phyloP scores from a whole-genome alignment of 2,113 vertebrate genomes.

The Rousettus leschenaultii region DNA sequence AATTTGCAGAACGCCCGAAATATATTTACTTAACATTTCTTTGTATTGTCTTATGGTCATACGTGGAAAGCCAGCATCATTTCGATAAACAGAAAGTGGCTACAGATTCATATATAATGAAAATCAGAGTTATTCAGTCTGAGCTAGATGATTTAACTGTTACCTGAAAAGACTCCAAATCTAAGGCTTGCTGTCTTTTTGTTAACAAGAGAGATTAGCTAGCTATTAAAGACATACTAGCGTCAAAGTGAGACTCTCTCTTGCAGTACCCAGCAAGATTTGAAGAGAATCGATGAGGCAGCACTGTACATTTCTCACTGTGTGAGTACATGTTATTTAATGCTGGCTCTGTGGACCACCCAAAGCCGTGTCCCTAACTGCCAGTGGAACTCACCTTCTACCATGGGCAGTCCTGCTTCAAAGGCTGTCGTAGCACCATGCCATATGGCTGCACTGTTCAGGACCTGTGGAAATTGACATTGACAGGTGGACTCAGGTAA shows the following conservation, averaged over 20 bases:
- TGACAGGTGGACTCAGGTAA: conserved; percentile 55
- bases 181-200: background rate
- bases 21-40: background rate
- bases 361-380: background rate
- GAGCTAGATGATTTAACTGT: background rate
- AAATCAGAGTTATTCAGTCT: background rate
- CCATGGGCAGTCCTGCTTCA: background rate
- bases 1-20: background rate
- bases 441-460: background rate
- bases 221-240: background rate
- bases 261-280: background rate
- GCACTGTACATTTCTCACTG: fast-evolving
- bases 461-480: conserved; percentile 8
- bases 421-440: background rate
- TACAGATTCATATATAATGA: background rate
- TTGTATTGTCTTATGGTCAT: background rate
- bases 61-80: background rate
- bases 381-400: background rate
- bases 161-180: background rate
- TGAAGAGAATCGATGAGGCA: background rate
- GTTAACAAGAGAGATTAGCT: background rate
- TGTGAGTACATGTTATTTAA: background rate
- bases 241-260: background rate
- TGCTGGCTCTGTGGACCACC: background rate
- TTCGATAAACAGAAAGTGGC: background rate